Conservation (phyloP, 2,113 vertebrate genomes). For the cat (Felis catus) region F.catus_Fca126_mat1.0 CM031411.1:46849001-46849500, state of each 20-base stretch:
- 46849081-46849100: background rate
- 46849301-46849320: no score
- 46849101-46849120: background rate
- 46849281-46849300: background rate
- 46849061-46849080: background rate
- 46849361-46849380: no score
- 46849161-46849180: background rate
- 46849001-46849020: background rate
- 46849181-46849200: background rate
- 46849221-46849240: background rate
- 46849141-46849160: background rate
- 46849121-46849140: background rate
- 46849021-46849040: background rate
- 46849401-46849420: no score
- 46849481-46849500: constrained; percentile 8
- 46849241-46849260: background rate
- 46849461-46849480: no score
- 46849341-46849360: no score
- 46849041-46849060: background rate
- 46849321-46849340: no score
- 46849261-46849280: background rate
- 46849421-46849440: no score
- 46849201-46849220: background rate
- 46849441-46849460: no score
- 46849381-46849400: no score